phyloP scores from a whole-genome alignment of 1,140 invertebrate genomes.

The Helicoverpa armigera region DNA sequence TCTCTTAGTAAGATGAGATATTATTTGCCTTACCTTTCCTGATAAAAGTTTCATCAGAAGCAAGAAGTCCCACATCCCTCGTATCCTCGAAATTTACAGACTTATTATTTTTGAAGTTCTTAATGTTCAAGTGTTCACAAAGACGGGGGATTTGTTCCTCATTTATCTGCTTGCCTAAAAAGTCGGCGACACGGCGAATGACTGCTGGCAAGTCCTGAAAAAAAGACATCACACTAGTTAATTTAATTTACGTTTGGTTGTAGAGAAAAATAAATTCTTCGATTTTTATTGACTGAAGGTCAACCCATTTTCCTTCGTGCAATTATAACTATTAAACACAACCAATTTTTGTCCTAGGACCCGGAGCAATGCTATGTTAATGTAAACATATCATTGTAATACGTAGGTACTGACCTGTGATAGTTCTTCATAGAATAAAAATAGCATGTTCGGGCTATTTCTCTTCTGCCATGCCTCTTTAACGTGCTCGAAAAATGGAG shows the following conservation, averaged over 20 bases:
- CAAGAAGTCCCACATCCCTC: background rate
- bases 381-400: background rate
- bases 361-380: too few relatives aligned
- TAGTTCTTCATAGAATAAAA: constrained; percentile 93
- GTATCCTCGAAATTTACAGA: too few relatives aligned
- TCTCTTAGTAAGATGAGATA: background rate
- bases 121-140: constrained; percentile 88
- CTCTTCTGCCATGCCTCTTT: constrained; percentile 89
- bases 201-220: constrained; percentile 84
- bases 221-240: too few relatives aligned
- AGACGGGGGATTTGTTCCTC: constrained; percentile 85
- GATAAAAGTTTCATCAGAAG: constrained; percentile 28
- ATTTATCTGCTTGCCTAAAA: constrained; percentile 86
- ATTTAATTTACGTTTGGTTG: too few relatives aligned
- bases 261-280: too few relatives aligned
- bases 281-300: too few relatives aligned
- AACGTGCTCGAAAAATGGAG: constrained; percentile 90
- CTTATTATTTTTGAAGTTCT: constrained; percentile 70
- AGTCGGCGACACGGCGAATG: constrained; percentile 86
- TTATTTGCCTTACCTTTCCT: constrained; percentile 33
- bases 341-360: too few relatives aligned
- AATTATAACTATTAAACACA: too few relatives aligned
- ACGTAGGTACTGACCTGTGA: constrained; percentile 80
- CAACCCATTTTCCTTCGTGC: too few relatives aligned
- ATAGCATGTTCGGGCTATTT: constrained; percentile 89